phyloP scores from a whole-genome alignment of 2,113 vertebrate genomes.

The Promerops cafer region DNA sequence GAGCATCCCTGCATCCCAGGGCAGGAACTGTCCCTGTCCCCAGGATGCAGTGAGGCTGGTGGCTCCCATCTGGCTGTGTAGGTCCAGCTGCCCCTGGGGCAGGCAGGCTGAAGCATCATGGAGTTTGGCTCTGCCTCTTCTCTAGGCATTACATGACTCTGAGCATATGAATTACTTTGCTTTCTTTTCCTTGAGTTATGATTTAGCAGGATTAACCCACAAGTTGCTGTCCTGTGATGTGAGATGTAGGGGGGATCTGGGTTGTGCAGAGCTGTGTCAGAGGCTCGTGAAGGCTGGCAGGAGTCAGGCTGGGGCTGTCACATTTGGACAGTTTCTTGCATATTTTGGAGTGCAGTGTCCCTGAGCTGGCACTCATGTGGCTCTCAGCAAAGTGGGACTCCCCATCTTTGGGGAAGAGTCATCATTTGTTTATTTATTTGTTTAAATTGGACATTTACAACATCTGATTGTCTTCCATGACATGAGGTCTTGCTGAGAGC shows the following conservation, averaged over 20 bases:
- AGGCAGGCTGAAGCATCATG: neutral
- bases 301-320: neutral
- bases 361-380: neutral
- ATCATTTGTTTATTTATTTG: neutral
- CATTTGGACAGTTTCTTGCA: neutral
- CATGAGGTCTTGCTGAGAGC: neutral
- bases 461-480: neutral
- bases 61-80: accelerated
- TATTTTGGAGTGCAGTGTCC: neutral
- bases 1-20: neutral
- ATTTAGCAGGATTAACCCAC: neutral
- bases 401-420: neutral
- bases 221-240: neutral
- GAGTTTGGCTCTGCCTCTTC: neutral
- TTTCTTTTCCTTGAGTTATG: accelerated
- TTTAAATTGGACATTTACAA: neutral
- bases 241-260: accelerated
- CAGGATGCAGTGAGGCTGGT: neutral
- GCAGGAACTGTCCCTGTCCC: neutral
- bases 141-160: neutral
- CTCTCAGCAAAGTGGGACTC: neutral
- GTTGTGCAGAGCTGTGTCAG: neutral
- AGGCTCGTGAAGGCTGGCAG: accelerated
- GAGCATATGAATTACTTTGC: neutral
- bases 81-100: neutral